phyloP scores from a whole-genome alignment of 2,888 invertebrate species.

The Chaetoderma sp. region DNA sequence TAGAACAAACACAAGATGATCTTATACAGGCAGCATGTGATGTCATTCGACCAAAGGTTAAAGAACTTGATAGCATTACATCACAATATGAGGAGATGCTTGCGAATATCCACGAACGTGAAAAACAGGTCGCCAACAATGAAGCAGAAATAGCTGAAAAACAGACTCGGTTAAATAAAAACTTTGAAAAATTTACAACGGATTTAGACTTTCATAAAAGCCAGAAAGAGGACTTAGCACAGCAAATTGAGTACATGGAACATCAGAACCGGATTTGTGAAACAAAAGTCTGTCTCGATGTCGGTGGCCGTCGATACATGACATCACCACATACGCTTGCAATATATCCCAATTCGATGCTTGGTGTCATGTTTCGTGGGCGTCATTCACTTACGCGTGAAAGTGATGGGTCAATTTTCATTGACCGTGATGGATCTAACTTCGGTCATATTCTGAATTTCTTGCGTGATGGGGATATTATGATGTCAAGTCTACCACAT shows the following conservation, averaged over 20 bases:
- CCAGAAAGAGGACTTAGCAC: slow-evolving; percentile 33
- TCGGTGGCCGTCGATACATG: slow-evolving; percentile 43
- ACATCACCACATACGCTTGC: slow-evolving; percentile 45
- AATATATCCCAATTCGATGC: slow-evolving; percentile 37
- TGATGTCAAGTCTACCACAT: slow-evolving; percentile 37
- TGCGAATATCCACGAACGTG: slow-evolving; percentile 3
- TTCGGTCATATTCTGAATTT: slow-evolving; percentile 50
- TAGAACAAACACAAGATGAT: too few species aligned
- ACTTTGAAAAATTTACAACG: slow-evolving; percentile 30
- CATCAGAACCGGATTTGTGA: slow-evolving; percentile 40
- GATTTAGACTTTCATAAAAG: too few species aligned
- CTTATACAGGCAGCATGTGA: too few species aligned
- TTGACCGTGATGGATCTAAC: slow-evolving; percentile 48
- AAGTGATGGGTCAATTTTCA: slow-evolving; percentile 46
- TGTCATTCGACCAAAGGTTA: too few species aligned
- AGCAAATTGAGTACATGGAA: slow-evolving; percentile 36
- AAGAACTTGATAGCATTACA: too few species aligned
- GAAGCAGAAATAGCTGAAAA: slow-evolving; percentile 19
- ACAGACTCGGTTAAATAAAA: slow-evolving; percentile 23
- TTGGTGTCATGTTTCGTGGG: slow-evolving; percentile 48
- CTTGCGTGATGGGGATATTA: slow-evolving; percentile 43
- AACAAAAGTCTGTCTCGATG: slow-evolving; percentile 40
- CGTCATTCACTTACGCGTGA: slow-evolving; percentile 38
- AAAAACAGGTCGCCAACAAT: slow-evolving; percentile 12
- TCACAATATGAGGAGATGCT: slow-evolving; percentile 18